These are phyloP conservation scores for Entomyzon cyanotis DNA, from an alignment of 2,113 vertebrate genomes.

Conservation along the genomic window DNA sequence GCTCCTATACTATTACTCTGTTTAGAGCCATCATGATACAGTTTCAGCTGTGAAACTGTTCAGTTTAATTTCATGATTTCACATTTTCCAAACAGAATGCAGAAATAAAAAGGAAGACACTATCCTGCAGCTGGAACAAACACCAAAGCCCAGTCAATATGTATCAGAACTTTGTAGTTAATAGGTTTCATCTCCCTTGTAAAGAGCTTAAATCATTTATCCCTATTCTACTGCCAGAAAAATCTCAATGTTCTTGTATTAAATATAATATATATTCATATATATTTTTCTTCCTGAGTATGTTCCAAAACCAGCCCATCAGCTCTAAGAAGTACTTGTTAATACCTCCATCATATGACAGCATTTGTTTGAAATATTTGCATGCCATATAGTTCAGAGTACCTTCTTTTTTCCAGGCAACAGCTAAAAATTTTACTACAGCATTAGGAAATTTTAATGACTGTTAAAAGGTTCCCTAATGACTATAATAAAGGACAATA, in stretches of 20 bases:
- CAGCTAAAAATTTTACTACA: conserved; percentile 45
- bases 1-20: background rate
- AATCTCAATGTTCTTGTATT: background rate
- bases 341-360: background rate
- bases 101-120: background rate
- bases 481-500: conserved; percentile 55
- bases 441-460: conserved; percentile 49
- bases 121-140: background rate
- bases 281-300: background rate
- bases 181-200: background rate
- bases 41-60: background rate
- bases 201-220: background rate
- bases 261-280: background rate
- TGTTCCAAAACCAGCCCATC: background rate
- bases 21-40: background rate
- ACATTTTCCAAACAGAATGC: background rate
- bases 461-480: conserved; percentile 58
- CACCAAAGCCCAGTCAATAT: background rate
- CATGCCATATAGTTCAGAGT: background rate
- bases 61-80: background rate
- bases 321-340: conserved; percentile 4
- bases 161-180: background rate
- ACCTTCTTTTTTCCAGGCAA: conserved; percentile 22
- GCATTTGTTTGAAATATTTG: conserved; percentile 41
- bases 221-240: background rate